Base-by-base conservation (phyloP, 1,140 invertebrate genomes). In the Vollenhovia emeryi region DNA sequence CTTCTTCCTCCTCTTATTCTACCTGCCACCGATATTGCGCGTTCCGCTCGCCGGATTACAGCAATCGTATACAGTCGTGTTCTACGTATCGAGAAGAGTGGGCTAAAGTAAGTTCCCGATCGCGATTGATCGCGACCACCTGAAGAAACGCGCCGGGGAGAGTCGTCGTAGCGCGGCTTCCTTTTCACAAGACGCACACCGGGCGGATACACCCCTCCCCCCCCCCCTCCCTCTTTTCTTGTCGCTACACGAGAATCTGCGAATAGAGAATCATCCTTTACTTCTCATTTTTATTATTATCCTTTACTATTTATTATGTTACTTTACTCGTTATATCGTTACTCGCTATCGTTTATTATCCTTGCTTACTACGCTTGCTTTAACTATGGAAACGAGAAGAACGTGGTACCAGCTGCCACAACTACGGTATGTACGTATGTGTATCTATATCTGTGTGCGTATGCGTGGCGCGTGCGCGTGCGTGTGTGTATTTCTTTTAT, bases 11-110 rank as follows among this genome's bases (percentile, higher is more conserved):
- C 33, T 84, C 40, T 30, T 27, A n/a, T 30, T 71, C 7, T 50
- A n/a, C 36, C 59, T 33, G 18, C 8, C 18, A 40, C 50, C 86
- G 75, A 86, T 86, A 88, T 89, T 85, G 87, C 83, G 83, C 87
- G 86, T 87, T 87, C 50, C 13, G 24, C 59, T 69, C 50, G 15
- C 40, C 30, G 52, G 24, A 86, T 45, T 55, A 30, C 15, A 59
- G 71, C 66, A 74, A 83, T 36, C 24, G 85, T 83, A 83, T 86
- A 86, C 85, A 79, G n/a, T 75, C 60, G 36, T 57, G 75, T 79
- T 85, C 80, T 60, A 68, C 66, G 24, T 71, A 60, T 85, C 57
- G 33, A 59, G 33, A 48, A 78, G 24, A 59, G 52, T 71, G 64
- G 24, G 33, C 59, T 79, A 57, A 80, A 40, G n/a, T 80, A 71